A percentile compares a stretch with the other conserved stretches of the same genome.
Evolutionary conservation across 1,140 invertebrate species (phyloP).

Genomic region (Meloidogyne floridensis): DNA sequence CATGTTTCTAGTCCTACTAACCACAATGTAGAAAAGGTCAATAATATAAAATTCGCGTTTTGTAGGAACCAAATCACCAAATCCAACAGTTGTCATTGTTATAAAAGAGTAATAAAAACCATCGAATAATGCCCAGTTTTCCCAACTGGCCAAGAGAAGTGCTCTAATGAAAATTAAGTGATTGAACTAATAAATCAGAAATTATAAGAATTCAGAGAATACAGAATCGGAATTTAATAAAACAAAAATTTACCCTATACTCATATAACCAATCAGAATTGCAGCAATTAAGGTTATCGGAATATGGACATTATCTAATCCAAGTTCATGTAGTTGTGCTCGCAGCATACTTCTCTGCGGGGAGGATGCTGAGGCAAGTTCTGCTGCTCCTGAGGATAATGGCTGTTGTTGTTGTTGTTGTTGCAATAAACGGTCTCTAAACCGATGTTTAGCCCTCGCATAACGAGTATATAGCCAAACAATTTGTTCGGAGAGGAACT

Average conservation of each 20-base stretch:
- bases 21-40: conserved; percentile 65
- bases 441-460: conserved; percentile 28
- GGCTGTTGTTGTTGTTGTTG: conserved; percentile 6
- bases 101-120: conserved; percentile 57
- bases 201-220: too few species aligned
- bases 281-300: conserved; percentile 59
- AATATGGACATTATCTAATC: conserved; percentile 59
- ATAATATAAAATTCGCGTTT: conserved; percentile 63
- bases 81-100: conserved; percentile 65
- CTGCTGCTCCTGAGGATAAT: conserved; percentile 13
- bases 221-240: not conserved
- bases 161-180: conserved; percentile 33
- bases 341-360: conserved; percentile 29
- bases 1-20: conserved; percentile 49
- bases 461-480: conserved; percentile 55
- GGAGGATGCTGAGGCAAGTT: conserved; percentile 2
- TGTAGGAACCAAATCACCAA: conserved; percentile 63
- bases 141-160: conserved; percentile 59
- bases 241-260: conserved; percentile 40
- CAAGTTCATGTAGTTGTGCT: conserved; percentile 32
- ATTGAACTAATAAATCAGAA: too few species aligned
- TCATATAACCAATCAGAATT: conserved; percentile 63
- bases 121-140: conserved; percentile 55
- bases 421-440: not conserved
- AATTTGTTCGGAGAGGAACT: conserved; percentile 63